A percentile compares a stretch with the other conserved stretches of the same genome.
Evolutionary conservation across 2,797 vertebrate genomes (phyloP).

Genomic region (Falco peregrinus): DNA sequence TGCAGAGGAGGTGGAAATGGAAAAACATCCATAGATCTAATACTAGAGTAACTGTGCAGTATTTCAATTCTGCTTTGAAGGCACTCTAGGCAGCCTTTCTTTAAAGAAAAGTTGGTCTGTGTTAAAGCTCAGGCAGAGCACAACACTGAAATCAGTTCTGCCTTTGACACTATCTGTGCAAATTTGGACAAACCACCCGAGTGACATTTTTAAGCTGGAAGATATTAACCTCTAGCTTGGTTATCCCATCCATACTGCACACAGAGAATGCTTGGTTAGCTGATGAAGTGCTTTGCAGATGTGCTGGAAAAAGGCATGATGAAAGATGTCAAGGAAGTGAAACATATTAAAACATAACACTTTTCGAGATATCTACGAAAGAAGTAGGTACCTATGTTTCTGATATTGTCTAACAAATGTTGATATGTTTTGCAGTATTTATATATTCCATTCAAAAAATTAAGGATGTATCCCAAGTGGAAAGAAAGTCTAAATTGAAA

Average conservation of each 20-base stretch:
- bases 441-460: not conserved
- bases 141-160: not conserved
- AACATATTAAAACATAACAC: not conserved
- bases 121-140: not conserved
- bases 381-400: not conserved
- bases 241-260: not conserved
- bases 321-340: not conserved
- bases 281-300: not conserved
- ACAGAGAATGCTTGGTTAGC: not conserved
- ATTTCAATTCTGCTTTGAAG: not conserved
- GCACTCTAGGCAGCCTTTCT: not conserved
- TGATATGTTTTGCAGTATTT: not conserved
- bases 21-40: not conserved
- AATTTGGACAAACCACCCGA: not conserved
- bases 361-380: not conserved
- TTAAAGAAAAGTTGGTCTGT: not conserved
- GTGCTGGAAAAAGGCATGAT: rapidly evolving
- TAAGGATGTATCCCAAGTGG: not conserved
- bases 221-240: not conserved
- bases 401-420: not conserved
- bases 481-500: not conserved
- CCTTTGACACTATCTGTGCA: not conserved
- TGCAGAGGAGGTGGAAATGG: not conserved
- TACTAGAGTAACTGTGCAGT: not conserved
- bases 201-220: not conserved